Evolutionary conservation across 2,888 invertebrate genomes (phyloP).

Genomic region (Phortica okadai): DNA sequence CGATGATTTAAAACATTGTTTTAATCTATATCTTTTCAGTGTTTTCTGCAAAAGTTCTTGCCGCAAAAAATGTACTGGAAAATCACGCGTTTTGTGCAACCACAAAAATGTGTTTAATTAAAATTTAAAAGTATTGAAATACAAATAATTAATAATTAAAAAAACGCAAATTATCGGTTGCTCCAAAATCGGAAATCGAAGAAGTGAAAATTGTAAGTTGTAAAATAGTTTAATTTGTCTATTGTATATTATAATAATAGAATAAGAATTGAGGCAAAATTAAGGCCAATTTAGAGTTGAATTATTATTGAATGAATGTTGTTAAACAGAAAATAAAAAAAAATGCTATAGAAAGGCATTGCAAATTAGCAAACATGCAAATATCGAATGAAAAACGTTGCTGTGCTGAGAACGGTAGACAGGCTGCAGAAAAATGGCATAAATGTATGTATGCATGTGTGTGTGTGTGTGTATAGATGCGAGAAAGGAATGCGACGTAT

Average conservation of each 20-base stretch:
- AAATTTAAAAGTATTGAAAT: conserved; percentile 10
- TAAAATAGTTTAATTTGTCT: neutral
- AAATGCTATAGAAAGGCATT: too few species aligned
- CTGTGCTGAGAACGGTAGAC: too few species aligned
- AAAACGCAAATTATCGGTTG: neutral
- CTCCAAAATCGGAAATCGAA: neutral
- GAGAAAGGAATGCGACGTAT: too few species aligned
- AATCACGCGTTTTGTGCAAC: conserved; percentile 12
- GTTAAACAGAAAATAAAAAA: too few species aligned
- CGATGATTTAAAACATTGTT: too few species aligned
- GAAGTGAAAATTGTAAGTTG: conserved; percentile 31
- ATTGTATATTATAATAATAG: conserved; percentile 26
- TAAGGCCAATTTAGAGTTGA: too few species aligned
- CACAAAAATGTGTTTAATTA: neutral
- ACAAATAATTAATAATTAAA: conserved; percentile 25
- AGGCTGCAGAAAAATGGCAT: too few species aligned
- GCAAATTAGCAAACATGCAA: too few species aligned
- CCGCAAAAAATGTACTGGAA: conserved; percentile 1
- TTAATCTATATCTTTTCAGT: neutral
- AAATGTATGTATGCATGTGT: too few species aligned
- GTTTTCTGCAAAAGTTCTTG: neutral
- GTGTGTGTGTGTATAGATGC: too few species aligned
- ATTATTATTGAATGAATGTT: too few species aligned
- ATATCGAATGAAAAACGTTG: too few species aligned
- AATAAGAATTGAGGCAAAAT: neutral